Conservation (phyloP, 2,113 vertebrate genomes). For the Tetrax tetrax region DNA sequence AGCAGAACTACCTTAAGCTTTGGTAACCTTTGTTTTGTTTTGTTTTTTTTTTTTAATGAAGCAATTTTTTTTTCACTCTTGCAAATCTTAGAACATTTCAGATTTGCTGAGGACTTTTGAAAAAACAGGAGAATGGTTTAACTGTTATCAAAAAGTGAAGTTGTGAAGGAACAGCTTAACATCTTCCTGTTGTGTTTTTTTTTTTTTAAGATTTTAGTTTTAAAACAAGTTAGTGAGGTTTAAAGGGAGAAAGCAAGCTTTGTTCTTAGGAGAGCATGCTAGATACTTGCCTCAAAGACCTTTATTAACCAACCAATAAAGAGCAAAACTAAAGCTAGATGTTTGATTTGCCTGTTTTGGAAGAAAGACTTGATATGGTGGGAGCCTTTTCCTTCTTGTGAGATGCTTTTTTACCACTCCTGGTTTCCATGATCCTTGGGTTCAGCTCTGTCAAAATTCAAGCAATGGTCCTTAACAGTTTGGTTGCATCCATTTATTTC, state of each 20-base stretch:
- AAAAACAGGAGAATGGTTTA: not conserved
- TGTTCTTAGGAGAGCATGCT: not conserved
- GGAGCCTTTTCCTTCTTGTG: not conserved
- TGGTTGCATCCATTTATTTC: not conserved
- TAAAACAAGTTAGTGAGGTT: not conserved
- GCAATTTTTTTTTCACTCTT: not conserved
- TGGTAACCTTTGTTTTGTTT: not conserved
- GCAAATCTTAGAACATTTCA: not conserved
- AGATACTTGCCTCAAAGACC: not conserved
- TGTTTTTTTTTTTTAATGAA: not conserved
- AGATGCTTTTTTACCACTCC: not conserved
- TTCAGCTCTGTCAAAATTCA: not conserved
- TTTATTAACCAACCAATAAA: not conserved
- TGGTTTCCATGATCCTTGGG: not conserved
- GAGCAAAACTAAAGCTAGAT: not conserved
- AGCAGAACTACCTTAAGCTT: not conserved
- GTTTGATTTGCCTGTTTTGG: not conserved
- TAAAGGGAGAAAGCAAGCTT: not conserved
- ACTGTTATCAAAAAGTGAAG: not conserved
- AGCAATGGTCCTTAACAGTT: not conserved
- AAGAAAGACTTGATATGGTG: not conserved
- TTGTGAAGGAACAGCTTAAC: not conserved
- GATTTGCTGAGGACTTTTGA: not conserved
- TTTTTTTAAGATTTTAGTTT: not conserved
- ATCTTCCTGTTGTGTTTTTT: not conserved